Conservation (phyloP, 2,888 invertebrate species). For the Drosophila mercatorum region DNA sequence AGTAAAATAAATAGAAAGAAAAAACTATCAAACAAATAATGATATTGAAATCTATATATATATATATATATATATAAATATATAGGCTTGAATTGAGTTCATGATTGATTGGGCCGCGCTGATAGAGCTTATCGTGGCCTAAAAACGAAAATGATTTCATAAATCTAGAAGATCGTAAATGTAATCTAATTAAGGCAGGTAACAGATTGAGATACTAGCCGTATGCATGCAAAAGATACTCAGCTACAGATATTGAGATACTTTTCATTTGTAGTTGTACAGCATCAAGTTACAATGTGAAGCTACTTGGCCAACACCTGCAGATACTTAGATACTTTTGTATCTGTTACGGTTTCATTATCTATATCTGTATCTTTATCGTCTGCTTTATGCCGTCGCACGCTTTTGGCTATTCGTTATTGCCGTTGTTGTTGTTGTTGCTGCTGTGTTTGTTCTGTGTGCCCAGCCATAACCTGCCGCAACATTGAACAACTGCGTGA, state of each 20-base stretch:
- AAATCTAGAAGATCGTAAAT: slow-evolving; percentile 33
- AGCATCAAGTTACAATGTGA: neutral
- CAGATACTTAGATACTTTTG: slow-evolving; percentile 41
- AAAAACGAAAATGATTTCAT: slow-evolving; percentile 29
- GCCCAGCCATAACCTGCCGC: slow-evolving; percentile 72
- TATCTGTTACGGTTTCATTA: neutral
- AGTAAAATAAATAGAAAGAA: slow-evolving; percentile 50
- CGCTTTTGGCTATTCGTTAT: slow-evolving; percentile 63
- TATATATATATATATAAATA: slow-evolving; percentile 3
- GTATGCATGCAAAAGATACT: neutral
- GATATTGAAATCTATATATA: slow-evolving; percentile 6
- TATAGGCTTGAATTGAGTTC: slow-evolving; percentile 30
- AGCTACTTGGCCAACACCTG: neutral
- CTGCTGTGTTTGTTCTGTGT: slow-evolving; percentile 38
- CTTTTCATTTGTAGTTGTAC: neutral
- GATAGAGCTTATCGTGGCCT: slow-evolving; percentile 37
- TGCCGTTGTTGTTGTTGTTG: slow-evolving; percentile 6
- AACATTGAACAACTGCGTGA: slow-evolving; percentile 57
- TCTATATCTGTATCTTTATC: slow-evolving; percentile 24
- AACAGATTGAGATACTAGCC: slow-evolving; percentile 20
- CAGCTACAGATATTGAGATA: neutral
- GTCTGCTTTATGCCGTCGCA: slow-evolving; percentile 51
- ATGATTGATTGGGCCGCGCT: slow-evolving; percentile 39
- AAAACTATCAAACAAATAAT: slow-evolving; percentile 6
- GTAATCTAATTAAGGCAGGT: slow-evolving; percentile 6